Evolutionary conservation across 2,113 vertebrate species (phyloP), one percentile per base, ranked within the genome.

Genomic region (Hucho hucho): DNA sequence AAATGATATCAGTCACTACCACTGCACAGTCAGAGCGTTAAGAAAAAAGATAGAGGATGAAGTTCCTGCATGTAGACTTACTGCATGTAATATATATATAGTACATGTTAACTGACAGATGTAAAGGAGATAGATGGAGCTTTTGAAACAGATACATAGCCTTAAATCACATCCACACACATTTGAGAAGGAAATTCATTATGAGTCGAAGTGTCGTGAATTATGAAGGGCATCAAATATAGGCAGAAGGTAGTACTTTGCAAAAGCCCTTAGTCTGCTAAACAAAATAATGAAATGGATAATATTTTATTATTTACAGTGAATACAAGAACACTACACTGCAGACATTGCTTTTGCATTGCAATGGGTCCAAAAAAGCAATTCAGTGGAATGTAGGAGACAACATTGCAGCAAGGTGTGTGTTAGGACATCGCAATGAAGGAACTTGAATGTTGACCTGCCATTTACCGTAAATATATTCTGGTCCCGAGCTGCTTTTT

Each of bases 251-350:
- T 67, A 28, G 67, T 29, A 43, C 66, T 68, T 67, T 59, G 58
- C 43, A 49, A 61, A 79, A 75, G 69, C 59, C 46, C 78, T 75
- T 75, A 72, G 78, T 69, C 70, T 70, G 78, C 68, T 29, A 75
- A 80, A 69, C 70, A 75, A 61, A 68, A 37, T 29, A 25, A 67
- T 73, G 70, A 49, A 74, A 83, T 64, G 75, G 53, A 73, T 64
- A 65, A 79, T 43, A 11, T 9, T 43, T 9, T 43, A 43, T 3
- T 68, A 68, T 70, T 76, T 70, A 74, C 71, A 63, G 70, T 77
- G 66, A 75, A 76, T 46, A 43, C 24, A 43, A 43, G 2, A 43
- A 1, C 9, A 43, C 64, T 32, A 49, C 29, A 75, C 56, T 49
- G 49, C 16, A 13, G 37, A 43, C 22, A 43, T 43, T 43, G 9